Conservation (phyloP, 2,113 vertebrate species). For the Psilopogon haemacephalus region DNA sequence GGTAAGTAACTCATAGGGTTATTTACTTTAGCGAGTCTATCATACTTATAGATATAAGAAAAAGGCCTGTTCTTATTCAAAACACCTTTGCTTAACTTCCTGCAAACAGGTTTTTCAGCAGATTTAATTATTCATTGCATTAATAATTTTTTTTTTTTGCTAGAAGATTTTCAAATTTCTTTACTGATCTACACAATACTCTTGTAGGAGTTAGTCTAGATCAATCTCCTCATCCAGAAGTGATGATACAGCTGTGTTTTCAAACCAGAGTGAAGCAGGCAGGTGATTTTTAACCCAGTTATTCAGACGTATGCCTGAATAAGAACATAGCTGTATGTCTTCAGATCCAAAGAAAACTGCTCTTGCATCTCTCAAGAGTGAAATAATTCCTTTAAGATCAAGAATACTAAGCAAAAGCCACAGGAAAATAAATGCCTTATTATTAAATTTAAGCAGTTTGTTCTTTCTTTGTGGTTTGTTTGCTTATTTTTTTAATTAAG, state of each 20-base stretch:
- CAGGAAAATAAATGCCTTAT: not conserved
- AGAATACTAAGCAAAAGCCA: not conserved
- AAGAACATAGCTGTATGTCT: not conserved
- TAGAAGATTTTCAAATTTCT: constrained; percentile 21
- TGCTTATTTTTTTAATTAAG: not conserved
- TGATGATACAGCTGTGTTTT: not conserved
- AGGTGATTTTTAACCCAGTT: not conserved
- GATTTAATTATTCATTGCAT: constrained; percentile 45
- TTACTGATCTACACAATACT: not conserved
- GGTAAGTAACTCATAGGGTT: constrained; percentile 27
- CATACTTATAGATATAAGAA: constrained; percentile 38
- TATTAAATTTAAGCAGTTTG: not conserved
- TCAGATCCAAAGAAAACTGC: not conserved
- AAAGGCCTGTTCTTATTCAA: constrained; percentile 8
- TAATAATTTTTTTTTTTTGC: constrained; percentile 45
- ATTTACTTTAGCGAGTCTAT: constrained; percentile 57
- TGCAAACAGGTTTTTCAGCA: constrained; percentile 13
- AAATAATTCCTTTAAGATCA: not conserved
- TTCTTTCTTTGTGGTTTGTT: not conserved
- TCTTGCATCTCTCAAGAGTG: not conserved
- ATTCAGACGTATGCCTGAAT: not conserved
- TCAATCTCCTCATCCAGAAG: not conserved
- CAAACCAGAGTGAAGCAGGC: not conserved
- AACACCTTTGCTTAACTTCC: constrained; percentile 23
- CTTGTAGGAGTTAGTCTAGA: not conserved